Evolutionary conservation across 2,113 vertebrate genomes (phyloP), one percentile per base, ranked within the genome.

Genomic region (Merops nubicus): DNA sequence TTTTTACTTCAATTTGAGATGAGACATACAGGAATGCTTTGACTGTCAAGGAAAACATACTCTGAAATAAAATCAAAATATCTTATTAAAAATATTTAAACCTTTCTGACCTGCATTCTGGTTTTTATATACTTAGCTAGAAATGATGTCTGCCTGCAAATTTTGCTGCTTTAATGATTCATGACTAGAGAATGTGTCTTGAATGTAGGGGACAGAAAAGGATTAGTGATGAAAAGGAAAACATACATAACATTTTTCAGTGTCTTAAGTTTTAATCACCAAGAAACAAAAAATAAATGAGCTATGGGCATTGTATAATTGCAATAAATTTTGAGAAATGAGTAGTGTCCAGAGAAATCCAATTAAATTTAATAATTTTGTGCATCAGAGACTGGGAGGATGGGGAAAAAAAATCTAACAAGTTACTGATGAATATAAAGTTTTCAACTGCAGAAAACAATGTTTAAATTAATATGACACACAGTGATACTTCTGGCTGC

Each of bases 321-420:
- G 93, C 85, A 94, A 87, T 94, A 95, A 95, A 95, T 97, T 96
- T 95, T 97, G 97, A 97, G 97, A 96, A 97, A 97, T 97, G 76
- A 95, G 92, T 74, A 92, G 85, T 95, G 94, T 95, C 95, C 96
- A 91, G 79, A 96, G 91, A 92, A 97, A 97, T 78, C 76, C 67
- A 96, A 97, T 97, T 97, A 97, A 96, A 51, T 90, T 94, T 93
- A 80, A 96, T 95, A 96, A 97, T 96, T 93, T 93, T 90, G 87
- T 85, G 87, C 94, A 93, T 69, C 74, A 88, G 82, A 91, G 91
- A 87, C 53, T 21, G 23, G 48, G 33, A 81, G 72, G 29, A 59
- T 59, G 28, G 42, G 75, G n/a, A n/a, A n/a, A 28, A 86, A 50
- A 92, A 81, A 80, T 80, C 78, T 89, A 79, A 51, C 70, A 85